These are phyloP conservation scores for Amphipoea oculea DNA, from an alignment of 2,888 invertebrate genomes.

Conservation along the genomic window DNA sequence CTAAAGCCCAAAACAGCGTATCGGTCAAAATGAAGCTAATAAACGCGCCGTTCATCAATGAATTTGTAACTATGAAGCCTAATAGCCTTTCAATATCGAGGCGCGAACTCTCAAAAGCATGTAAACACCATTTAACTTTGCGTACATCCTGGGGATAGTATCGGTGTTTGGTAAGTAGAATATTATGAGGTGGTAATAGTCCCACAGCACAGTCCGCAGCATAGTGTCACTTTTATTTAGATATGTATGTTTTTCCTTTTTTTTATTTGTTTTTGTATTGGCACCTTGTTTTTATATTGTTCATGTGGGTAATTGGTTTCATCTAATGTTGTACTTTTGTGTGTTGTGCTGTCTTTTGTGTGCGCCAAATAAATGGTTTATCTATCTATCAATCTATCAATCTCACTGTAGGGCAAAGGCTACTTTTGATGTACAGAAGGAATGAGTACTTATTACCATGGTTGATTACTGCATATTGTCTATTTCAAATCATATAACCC, in stretches of 20 bases:
- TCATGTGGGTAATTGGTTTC: no score
- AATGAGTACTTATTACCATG: background rate
- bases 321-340: no score
- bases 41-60: constrained; percentile 14
- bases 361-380: no score
- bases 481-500: no score
- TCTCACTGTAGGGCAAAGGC: background rate
- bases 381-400: no score
- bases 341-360: no score
- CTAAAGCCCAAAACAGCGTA: background rate
- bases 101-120: constrained; percentile 6
- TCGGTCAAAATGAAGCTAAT: constrained; percentile 11
- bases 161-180: constrained; percentile 7
- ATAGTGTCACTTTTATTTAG: no score
- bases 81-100: constrained; percentile 20
- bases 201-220: no score
- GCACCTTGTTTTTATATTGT: no score
- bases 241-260: no score
- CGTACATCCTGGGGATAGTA: background rate
- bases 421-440: background rate
- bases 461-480: no score
- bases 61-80: constrained; percentile 13
- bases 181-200: background rate
- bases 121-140: constrained; percentile 11
- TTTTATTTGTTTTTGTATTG: no score